A percentile compares a stretch with the other conserved stretches of the same genome.
These are phyloP conservation scores for Eira barbara DNA, from an alignment of 2,113 vertebrate species.

Conservation along the genomic window DNA sequence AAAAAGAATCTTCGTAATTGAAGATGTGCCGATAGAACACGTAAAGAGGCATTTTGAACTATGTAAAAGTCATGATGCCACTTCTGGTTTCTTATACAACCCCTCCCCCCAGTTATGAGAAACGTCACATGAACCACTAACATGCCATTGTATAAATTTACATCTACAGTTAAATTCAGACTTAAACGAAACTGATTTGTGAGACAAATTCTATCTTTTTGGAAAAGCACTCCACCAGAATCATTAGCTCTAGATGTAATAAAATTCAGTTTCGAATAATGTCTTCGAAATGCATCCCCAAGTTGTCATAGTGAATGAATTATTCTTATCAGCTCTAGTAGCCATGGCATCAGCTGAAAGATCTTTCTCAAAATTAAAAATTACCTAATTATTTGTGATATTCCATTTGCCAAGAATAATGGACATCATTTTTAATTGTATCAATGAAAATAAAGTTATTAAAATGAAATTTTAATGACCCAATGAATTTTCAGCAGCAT, in stretches of 20 bases:
- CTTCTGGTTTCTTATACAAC: background rate
- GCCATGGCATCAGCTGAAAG: background rate
- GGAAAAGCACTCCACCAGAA: background rate
- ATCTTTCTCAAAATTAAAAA: conserved; percentile 27
- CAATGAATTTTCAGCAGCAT: background rate
- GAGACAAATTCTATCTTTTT: background rate
- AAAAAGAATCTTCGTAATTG: background rate
- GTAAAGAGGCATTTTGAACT: background rate
- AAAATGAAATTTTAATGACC: background rate
- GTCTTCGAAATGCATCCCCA: background rate
- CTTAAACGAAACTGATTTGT: background rate
- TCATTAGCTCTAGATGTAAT: background rate
- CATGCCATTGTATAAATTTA: background rate
- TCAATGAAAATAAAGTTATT: conserved; percentile 14
- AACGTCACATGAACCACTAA: background rate
- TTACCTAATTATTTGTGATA: background rate
- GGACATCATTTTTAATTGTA: background rate
- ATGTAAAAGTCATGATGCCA: background rate
- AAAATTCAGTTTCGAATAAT: conserved; percentile 11
- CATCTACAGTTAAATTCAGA: background rate
- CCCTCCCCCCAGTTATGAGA: background rate
- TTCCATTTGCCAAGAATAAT: background rate
- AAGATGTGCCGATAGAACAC: background rate
- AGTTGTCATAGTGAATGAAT: background rate
- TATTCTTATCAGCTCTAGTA: background rate